These are phyloP conservation scores for Notodonta dromedarius DNA, from an alignment of 2,888 invertebrate species.

Conservation along the genomic window DNA sequence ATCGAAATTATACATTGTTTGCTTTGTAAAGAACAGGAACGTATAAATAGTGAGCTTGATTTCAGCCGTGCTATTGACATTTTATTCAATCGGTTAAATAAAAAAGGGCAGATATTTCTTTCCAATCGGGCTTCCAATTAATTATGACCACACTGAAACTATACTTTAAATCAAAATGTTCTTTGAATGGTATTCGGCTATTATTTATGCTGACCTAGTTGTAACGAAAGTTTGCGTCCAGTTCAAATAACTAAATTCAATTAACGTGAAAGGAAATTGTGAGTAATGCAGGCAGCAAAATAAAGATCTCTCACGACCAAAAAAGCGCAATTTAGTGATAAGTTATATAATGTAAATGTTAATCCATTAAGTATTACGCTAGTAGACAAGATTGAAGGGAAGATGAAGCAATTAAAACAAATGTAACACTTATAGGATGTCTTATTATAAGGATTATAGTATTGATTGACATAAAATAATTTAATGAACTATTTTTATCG, in stretches of 20 bases:
- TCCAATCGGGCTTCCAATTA: no score
- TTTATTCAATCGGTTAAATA: no score
- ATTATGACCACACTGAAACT: no score
- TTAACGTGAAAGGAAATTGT: conserved; percentile 25
- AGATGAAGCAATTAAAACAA: neutral
- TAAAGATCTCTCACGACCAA: conserved; percentile 19
- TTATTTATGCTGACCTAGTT: neutral
- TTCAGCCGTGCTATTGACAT: no score
- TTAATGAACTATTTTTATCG: neutral
- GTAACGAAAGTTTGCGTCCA: neutral
- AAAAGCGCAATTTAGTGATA: neutral
- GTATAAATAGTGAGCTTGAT: no score
- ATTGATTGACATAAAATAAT: neutral
- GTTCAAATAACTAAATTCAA: conserved; percentile 6
- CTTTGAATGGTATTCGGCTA: neutral
- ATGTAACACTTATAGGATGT: no score
- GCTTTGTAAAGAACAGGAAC: no score
- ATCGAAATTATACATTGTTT: no score
- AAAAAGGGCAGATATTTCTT: no score
- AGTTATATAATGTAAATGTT: neutral
- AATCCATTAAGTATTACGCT: neutral
- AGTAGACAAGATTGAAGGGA: neutral
- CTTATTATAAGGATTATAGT: no score
- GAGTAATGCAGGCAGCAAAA: conserved; percentile 8
- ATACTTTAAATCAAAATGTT: no score